These are phyloP conservation scores for Sarcophaga carnaria DNA, from an alignment of 2,888 invertebrate species.

Conservation along the genomic window DNA sequence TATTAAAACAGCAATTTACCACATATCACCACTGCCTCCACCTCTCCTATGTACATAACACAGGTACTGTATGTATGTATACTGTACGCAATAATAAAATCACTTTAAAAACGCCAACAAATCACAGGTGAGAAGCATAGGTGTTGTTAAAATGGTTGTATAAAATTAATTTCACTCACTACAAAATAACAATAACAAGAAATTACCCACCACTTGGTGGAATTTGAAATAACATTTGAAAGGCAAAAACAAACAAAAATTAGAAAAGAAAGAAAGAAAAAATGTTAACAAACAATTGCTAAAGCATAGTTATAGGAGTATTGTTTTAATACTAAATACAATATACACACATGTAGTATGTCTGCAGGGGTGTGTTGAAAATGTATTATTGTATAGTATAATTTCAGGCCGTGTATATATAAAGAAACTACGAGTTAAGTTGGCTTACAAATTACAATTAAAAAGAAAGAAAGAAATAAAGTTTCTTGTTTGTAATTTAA, in stretches of 20 bases:
- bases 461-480: background rate
- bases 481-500: background rate
- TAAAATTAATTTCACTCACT: conserved; percentile 50
- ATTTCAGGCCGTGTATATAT: background rate
- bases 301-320: conserved; percentile 39
- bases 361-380: too few species aligned
- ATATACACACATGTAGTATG: too few species aligned
- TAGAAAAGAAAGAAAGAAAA: background rate
- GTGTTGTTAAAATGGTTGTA: conserved; percentile 45
- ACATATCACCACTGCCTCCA: background rate
- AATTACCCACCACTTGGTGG: background rate
- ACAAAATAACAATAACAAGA: conserved; percentile 8
- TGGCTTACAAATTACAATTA: background rate
- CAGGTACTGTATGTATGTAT: background rate
- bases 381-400: background rate
- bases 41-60: background rate
- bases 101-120: conserved; percentile 16
- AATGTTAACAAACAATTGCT: conserved; percentile 39
- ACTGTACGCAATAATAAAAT: conserved; percentile 10
- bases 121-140: conserved; percentile 42
- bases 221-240: background rate
- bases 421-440: background rate
- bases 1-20: background rate
- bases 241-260: background rate
- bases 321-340: background rate